Evolutionary conservation across 1,140 invertebrate genomes (phyloP), one percentile per base, ranked within the genome.

Genomic region (Bombus confusus): DNA sequence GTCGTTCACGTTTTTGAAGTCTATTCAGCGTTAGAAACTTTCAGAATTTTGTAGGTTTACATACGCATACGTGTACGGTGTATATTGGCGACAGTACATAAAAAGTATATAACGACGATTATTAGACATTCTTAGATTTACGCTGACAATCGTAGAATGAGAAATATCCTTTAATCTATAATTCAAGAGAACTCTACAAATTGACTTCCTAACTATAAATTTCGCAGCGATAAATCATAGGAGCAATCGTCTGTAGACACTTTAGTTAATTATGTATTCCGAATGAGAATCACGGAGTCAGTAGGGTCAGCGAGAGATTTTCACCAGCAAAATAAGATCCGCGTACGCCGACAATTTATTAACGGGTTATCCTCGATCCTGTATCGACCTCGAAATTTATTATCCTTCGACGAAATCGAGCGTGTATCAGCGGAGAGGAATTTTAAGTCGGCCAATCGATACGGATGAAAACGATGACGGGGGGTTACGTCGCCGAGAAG

Each of bases 381-480:
- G 31, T 8, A 41, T 8, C 41, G 71, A 15, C 62, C 31, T 82
- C 47, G 59, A 82, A 69, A 81, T 74, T 62, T 22, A 0, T 39
- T 5, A 43, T 28, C 62, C n/a, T 62, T 66, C 12, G 64, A 76
- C 59, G 66, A 79, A 81, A 62, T 69, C 57, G 64, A 79, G 59
- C 25, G 68, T 72, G 68, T 9, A 59, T 84, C 66, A 72, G 37
- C 52, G 25, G 25, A 22, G 31, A 62, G 41, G 66, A 84, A 71
- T 59, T 76, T 79, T 62, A 87, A 87, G 71, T 88, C 81, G 86
- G 77, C 37, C 73, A 76, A 52, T n/a, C 52, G 68, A 22, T 57
- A 31, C 64, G 8, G 41, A 69, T 68, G 68, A 37, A 80, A 77
- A 31, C 25, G 39, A 74, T 9, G 43, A 52, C 66, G 43, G 41